phyloP scores from a whole-genome alignment of 1,140 invertebrate species.

The Musca vetustissima region DNA sequence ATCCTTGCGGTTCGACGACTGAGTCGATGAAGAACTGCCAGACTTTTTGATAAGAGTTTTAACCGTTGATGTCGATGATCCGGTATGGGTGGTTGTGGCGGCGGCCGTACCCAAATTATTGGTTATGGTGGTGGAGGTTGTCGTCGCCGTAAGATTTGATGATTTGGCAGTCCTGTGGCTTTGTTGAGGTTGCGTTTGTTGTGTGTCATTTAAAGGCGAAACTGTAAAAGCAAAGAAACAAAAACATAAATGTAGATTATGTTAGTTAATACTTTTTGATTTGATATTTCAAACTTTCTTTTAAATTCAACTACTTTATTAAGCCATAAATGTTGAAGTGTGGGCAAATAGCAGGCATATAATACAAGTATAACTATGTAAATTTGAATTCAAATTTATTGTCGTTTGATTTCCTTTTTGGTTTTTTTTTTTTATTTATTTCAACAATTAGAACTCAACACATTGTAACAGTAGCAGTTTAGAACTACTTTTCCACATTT shows the following conservation, averaged over 20 bases:
- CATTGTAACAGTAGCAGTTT: too few species aligned
- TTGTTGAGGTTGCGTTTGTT: conserved; percentile 30
- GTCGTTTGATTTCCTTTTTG: too few species aligned
- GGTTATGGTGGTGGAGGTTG: conserved; percentile 36
- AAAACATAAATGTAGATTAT: background rate
- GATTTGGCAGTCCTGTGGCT: conserved; percentile 29
- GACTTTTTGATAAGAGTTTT: conserved; percentile 46
- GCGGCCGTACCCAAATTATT: conserved; percentile 33
- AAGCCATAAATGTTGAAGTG: too few species aligned
- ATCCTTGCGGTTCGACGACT: conserved; percentile 47
- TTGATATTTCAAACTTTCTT: too few species aligned
- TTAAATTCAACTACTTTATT: too few species aligned
- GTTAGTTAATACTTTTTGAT: too few species aligned
- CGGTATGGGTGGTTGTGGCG: conserved; percentile 34
- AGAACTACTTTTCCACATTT: too few species aligned
- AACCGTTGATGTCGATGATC: conserved; percentile 45
- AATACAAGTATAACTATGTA: too few species aligned
- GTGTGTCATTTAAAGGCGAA: conserved; percentile 48
- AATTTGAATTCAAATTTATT: too few species aligned
- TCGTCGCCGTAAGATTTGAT: conserved; percentile 32
- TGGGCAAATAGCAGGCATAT: too few species aligned
- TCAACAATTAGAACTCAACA: too few species aligned
- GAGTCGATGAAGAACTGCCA: conserved; percentile 35
- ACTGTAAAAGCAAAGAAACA: conserved; percentile 38
- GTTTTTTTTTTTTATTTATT: too few species aligned